Evolutionary conservation across 2,888 invertebrate genomes (phyloP), one percentile per base, ranked within the genome.

Genomic region (Labia minor): DNA sequence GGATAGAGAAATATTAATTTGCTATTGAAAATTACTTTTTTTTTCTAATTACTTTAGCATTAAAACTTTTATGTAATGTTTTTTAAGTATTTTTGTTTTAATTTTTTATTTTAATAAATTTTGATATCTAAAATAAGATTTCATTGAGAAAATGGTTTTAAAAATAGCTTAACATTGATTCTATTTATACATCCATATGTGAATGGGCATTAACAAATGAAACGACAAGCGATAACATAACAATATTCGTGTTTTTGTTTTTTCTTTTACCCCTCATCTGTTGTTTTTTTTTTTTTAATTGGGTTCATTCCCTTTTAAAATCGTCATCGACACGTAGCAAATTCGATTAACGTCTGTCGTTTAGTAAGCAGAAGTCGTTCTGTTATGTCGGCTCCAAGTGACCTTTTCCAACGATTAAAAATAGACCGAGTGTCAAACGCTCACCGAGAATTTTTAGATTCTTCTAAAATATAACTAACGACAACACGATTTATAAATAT

Each of bases 261-360:
- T 26, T 6, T 8, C 3, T 26, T 6, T 49, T 14, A 11, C 49
- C 49, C 49, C 8, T 14, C 49, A 4, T 26, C 3, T 26, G 26
- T 26, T 26, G 8, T 26, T 26, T 26, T n/a, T 49, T 49, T 10
- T 16, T n/a, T 49, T 49, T 49, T 49, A 49, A 49, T 49, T 14
- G n/a, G 14, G 49, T 49, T 49, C 49, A 49, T 49, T 14, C 49
- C 26, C n/a, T 49, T 49, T 49, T 49, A 14, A 3, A 4, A 49
- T 49, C 49, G 49, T 49, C 49, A 49, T 49, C 49, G 49, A 14
- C 49, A 8, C 49, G 49, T 4, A 16, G 49, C 49, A 49, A 49
- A 49, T 49, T 49, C 49, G 49, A 49, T 49, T 49, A 49, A 49
- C 49, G 49, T 49, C 49, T 49, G 49, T 49, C 49, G 49, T 49